Evolutionary conservation across 2,888 invertebrate species (phyloP).

Genomic region (Deroplatys truncata): DNA sequence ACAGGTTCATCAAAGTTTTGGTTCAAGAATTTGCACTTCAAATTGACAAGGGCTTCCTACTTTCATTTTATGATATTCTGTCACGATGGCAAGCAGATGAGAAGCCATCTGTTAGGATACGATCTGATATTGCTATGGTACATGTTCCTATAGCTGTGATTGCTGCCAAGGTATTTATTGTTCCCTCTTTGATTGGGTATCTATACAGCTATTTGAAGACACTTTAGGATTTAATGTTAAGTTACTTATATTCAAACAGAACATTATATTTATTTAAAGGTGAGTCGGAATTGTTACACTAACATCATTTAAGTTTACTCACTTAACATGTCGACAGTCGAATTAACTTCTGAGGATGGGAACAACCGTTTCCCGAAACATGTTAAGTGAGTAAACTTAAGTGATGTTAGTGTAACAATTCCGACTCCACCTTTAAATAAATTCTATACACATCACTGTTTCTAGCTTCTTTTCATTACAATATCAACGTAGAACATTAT

Average conservation of each 20-base stretch:
- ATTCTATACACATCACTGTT: too few relatives aligned
- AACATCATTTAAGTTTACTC: too few relatives aligned
- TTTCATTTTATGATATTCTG: constrained; percentile 58
- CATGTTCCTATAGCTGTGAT: constrained; percentile 55
- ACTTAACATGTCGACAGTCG: too few relatives aligned
- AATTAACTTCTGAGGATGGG: too few relatives aligned
- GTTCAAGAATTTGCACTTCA: constrained; percentile 65
- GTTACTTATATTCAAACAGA: neutral
- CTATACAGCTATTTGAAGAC: neutral
- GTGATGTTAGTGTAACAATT: too few relatives aligned
- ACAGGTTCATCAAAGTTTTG: constrained; percentile 55
- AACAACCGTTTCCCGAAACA: too few relatives aligned
- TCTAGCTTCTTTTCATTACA: too few relatives aligned
- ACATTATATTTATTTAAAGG: too few relatives aligned
- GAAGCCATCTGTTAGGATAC: constrained; percentile 53
- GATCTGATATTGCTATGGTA: constrained; percentile 54
- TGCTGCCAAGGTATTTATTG: constrained; percentile 42
- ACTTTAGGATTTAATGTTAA: neutral
- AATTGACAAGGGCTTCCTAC: constrained; percentile 64
- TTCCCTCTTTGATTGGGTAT: neutral
- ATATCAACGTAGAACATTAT: neutral
- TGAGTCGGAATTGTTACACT: too few relatives aligned
- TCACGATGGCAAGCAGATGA: constrained; percentile 57
- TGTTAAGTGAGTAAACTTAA: too few relatives aligned
- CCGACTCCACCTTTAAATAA: too few relatives aligned